phyloP scores from a whole-genome alignment of 2,113 vertebrate genomes.

The Prionailurus bengalensis region DNA sequence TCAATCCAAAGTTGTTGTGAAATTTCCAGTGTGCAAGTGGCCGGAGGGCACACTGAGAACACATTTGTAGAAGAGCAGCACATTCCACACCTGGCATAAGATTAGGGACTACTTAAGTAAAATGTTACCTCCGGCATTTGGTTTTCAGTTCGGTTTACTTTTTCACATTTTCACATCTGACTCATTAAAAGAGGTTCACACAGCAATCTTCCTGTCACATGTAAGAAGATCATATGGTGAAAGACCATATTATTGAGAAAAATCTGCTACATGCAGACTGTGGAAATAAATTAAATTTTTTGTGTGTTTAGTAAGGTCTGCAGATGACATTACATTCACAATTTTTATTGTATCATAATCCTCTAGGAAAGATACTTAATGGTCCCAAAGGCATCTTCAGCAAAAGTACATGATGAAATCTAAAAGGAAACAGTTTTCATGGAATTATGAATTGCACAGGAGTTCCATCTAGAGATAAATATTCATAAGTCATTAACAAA shows the following conservation, averaged over 20 bases:
- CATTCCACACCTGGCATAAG: constrained; percentile 67
- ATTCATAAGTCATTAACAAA: constrained; percentile 83
- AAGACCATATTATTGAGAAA: constrained; percentile 66
- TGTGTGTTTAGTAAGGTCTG: constrained; percentile 49
- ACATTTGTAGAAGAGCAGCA: not conserved
- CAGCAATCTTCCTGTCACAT: constrained; percentile 68
- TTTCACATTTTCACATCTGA: constrained; percentile 68
- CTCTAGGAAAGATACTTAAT: constrained; percentile 63
- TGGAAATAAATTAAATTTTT: constrained; percentile 55
- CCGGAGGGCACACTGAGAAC: constrained; percentile 53
- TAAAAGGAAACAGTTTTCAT: constrained; percentile 59
- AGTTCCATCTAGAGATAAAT: constrained; percentile 77
- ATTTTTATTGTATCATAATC: constrained; percentile 51
- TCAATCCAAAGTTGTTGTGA: constrained; percentile 47
- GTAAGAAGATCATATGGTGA: constrained; percentile 54
- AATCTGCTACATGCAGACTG: constrained; percentile 43
- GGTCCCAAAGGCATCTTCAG: constrained; percentile 69
- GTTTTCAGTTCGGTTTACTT: constrained; percentile 59
- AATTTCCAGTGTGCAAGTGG: constrained; percentile 70
- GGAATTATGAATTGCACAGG: constrained; percentile 75
- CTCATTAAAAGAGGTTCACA: constrained; percentile 23
- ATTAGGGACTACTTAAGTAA: constrained; percentile 65
- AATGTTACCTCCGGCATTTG: constrained; percentile 64
- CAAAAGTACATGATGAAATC: constrained; percentile 57
- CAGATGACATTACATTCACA: constrained; percentile 71